These are phyloP conservation scores for Threskiornis aethiopicus DNA, from an alignment of 2,797 vertebrate species.

Conservation along the genomic window DNA sequence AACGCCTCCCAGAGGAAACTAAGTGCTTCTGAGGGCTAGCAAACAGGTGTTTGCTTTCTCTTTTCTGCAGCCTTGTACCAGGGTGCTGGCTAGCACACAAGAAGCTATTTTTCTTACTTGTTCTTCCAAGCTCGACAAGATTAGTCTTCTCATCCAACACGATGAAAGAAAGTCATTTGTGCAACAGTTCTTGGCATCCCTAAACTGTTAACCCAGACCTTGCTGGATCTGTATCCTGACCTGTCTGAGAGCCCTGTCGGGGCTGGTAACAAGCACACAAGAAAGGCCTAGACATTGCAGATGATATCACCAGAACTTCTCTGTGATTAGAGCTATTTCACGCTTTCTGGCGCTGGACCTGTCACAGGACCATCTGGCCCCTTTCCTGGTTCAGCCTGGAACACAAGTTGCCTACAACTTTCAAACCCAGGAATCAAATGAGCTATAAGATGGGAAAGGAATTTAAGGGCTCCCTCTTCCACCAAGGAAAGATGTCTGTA, in stretches of 20 bases:
- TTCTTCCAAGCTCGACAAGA: neutral
- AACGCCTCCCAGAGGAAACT: neutral
- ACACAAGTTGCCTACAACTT: neutral
- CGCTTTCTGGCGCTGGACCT: neutral
- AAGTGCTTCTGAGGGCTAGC: neutral
- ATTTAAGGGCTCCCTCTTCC: neutral
- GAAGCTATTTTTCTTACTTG: neutral
- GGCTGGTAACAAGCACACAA: neutral
- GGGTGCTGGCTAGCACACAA: neutral
- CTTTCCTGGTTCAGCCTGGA: neutral
- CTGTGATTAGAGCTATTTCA: neutral
- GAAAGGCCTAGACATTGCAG: neutral
- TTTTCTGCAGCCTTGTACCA: neutral
- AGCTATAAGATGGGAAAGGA: neutral
- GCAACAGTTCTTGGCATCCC: neutral
- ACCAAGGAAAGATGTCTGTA: neutral
- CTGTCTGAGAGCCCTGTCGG: neutral
- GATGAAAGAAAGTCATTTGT: neutral
- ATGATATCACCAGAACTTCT: neutral
- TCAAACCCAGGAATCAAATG: neutral
- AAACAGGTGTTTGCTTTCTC: neutral
- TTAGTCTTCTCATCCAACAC: neutral
- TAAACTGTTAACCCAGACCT: neutral
- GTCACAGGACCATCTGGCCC: neutral
- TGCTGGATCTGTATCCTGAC: neutral